phyloP scores from a whole-genome alignment of 2,113 vertebrate genomes.

The Tonatia bakeri region DNA sequence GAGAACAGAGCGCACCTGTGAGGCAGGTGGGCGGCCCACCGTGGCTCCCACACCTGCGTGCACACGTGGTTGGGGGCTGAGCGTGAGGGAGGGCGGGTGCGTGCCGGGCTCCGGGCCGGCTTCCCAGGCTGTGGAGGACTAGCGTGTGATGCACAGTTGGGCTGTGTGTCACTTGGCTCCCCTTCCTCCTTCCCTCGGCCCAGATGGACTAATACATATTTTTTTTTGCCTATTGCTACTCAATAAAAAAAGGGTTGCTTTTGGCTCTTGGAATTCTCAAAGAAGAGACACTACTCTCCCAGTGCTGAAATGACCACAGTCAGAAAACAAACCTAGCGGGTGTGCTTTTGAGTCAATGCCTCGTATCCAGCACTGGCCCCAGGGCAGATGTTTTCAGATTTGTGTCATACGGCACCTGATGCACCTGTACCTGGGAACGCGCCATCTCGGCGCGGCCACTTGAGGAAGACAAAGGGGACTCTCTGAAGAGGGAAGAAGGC shows the following conservation, averaged over 20 bases:
- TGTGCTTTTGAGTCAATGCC: not conserved
- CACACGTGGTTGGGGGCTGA: accelerated
- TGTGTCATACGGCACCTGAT: accelerated
- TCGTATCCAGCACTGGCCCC: not conserved
- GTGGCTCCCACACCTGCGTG: accelerated
- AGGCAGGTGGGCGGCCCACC: not conserved
- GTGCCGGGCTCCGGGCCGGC: not conserved
- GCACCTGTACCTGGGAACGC: not conserved
- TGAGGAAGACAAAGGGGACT: not conserved
- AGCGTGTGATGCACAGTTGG: no score
- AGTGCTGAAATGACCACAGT: not conserved
- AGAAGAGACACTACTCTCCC: not conserved
- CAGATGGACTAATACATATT: not conserved
- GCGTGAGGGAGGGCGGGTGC: accelerated
- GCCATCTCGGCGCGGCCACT: accelerated
- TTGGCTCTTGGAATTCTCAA: not conserved
- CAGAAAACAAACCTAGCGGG: not conserved
- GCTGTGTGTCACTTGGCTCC: not conserved
- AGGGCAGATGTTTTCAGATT: not conserved
- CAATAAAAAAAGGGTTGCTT: not conserved
- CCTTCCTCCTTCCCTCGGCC: not conserved
- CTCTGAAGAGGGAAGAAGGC: not conserved
- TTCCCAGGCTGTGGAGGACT: not conserved
- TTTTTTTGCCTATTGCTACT: not conserved
- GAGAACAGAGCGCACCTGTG: not conserved